These are phyloP conservation scores for Syngnathus floridae DNA, from an alignment of 2,113 vertebrate genomes.

Conservation along the genomic window DNA sequence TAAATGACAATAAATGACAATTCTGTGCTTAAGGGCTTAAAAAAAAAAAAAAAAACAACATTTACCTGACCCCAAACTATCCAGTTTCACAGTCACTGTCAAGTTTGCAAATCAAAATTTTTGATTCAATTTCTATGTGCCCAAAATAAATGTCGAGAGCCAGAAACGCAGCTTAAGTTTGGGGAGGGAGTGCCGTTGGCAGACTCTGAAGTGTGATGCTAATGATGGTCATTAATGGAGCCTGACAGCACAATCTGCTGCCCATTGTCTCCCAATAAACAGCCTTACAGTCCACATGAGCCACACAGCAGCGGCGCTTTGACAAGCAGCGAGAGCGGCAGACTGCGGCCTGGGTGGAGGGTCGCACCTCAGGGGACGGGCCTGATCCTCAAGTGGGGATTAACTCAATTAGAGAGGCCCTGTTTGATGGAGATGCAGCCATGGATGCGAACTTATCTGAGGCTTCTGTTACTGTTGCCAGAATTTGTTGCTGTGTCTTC, in stretches of 20 bases:
- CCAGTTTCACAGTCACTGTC: not conserved
- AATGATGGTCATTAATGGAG: slow-evolving; percentile 98
- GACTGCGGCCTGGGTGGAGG: slow-evolving; percentile 62
- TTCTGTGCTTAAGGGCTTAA: no score
- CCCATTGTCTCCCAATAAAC: slow-evolving; percentile 89
- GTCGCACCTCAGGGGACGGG: slow-evolving; percentile 55
- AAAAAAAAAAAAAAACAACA: no score
- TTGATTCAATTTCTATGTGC: not conserved
- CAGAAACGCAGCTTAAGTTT: slow-evolving; percentile 57
- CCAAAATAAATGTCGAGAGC: slow-evolving; percentile 1
- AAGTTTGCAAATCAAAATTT: not conserved
- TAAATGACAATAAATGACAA: no score
- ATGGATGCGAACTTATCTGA: slow-evolving; percentile 29
- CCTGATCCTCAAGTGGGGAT: slow-evolving; percentile 89
- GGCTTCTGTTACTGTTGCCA: slow-evolving; percentile 54
- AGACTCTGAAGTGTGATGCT: slow-evolving; percentile 90
- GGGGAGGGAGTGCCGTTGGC: slow-evolving; percentile 61
- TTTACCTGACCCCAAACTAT: not conserved
- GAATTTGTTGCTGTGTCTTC: slow-evolving; percentile 43
- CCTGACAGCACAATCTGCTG: slow-evolving; percentile 99
- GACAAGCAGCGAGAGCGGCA: slow-evolving; percentile 44
- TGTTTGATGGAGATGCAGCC: slow-evolving; percentile 54
- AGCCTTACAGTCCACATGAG: slow-evolving; percentile 78
- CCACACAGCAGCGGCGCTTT: slow-evolving; percentile 49
- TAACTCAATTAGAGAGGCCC: slow-evolving; percentile 86